Base-by-base conservation (phyloP, 2,888 invertebrate species). In the Eupithecia abbreviata region DNA sequence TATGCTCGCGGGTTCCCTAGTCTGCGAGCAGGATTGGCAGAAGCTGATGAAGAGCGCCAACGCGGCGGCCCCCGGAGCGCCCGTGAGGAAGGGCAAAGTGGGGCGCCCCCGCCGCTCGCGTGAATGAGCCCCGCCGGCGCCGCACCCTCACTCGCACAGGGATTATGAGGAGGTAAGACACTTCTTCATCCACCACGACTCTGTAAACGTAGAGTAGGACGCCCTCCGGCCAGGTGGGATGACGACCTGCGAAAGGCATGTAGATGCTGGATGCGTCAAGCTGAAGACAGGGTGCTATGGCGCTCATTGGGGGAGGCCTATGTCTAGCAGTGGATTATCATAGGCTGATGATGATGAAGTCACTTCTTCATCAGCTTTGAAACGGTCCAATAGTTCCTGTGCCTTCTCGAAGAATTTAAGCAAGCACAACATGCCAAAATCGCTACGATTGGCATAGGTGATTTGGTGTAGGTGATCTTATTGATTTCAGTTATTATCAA, bases 1-100 rank as follows among this genome's bases (percentile, higher is more conserved):
- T 94, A 97, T 98, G 96, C 96, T 98, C 86, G 97, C 98, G 89
- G 98, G 98, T 83, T 97, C 97, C 89, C 96, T 98, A 90, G 97
- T 98, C 82, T 99, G 99, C 96, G 99, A 99, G 95, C 98, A 98
- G 94, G 98, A 99, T 95, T 98, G 98, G 97, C 98, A 98, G 94
- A 98, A 98, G 95, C 96, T 98, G 90, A 96, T 98, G 93, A 98
- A 98, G 94, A 96, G 96, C 85, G 97, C 97, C 84, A 96, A 96
- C 88, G 74, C 78, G 15, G 95, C 96, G 83, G 86, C 88, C 94
- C 90, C 93, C 45, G 96, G 97, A 84, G 96, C 97, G 88, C 96
- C 97, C 30, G 97, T 97, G 87, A 96, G 98, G 93, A 98, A 98
- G 95, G 98, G 98, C 93, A 98, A 98, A 94, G 97, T 97, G 87